Evolutionary conservation across 1,140 invertebrate genomes (phyloP), one percentile per base, ranked within the genome.

Genomic region (Adelges cooleyi): DNA sequence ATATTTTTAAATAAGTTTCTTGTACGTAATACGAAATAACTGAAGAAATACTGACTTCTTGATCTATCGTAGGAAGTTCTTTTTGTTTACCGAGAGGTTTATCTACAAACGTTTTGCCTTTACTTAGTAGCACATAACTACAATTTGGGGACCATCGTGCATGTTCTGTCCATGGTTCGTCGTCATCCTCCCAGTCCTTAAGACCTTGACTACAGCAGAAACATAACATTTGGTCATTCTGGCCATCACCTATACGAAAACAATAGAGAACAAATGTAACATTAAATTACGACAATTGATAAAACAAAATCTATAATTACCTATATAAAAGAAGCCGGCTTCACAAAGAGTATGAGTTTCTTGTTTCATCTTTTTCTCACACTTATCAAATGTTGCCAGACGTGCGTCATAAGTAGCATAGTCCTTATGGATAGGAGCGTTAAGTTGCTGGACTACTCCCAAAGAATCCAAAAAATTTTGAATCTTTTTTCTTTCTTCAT

Each of bases 251-350:
- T 53, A 33, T 68, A 69, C 67, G 56, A 52, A 67, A 11, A 65
- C 40, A 10, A 62, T n/a, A 17, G 10, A 44, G n/a, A 8, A 22
- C 36, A 22, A 18, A 10, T 3, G 3, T 17, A 25, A 36, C 8
- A 18, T 23, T 4, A 23, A 46, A 13, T 38, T 9, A 9, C 56
- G 36, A 17, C 3, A 3, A 20, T 38, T 17, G 6, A 46, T 20
- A 46, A 8, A 53, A 18, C n/a, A 8, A 51, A 42, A 27, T 46
- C 17, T 27, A 22, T 20, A 65, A 59, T 67, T 69, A 69, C 89
- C 89, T 17, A 85, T 86, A 70, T 93, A 95, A 74, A 84, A 95
- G 74, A 95, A 95, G 22, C 92, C 92, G 66, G 91, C 90, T 67
- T 86, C 84, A 40, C 87, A 87, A 20, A 96, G 76, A 54, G 86